A percentile compares a stretch with the other conserved stretches of the same genome.
phyloP scores from a whole-genome alignment of 2,113 vertebrate species.

The Leucopsar rothschildi region DNA sequence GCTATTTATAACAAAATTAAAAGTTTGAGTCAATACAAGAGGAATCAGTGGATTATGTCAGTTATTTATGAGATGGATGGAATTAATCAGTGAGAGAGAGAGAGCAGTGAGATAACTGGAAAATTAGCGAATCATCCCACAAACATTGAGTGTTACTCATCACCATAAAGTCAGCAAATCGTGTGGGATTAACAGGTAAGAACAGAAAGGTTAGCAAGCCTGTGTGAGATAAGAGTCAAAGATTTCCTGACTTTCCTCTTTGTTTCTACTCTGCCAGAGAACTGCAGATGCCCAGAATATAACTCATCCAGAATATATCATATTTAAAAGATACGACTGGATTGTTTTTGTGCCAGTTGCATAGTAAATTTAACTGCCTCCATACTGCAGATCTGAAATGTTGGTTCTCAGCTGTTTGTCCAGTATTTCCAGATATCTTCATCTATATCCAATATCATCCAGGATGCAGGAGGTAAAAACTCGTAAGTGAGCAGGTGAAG shows the following conservation, averaged over 20 bases:
- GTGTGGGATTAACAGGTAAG: not conserved
- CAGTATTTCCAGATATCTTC: not conserved
- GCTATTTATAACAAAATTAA: not conserved
- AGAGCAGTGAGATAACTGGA: not conserved
- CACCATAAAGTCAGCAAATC: not conserved
- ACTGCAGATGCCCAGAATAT: not conserved
- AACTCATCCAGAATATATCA: not conserved
- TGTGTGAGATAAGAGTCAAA: not conserved
- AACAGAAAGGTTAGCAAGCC: not conserved
- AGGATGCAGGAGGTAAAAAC: not conserved
- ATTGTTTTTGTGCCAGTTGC: not conserved
- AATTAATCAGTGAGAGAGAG: not conserved
- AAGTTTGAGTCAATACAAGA: not conserved
- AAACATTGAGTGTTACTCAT: not conserved
- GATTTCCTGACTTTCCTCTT: not conserved
- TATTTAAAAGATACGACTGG: not conserved
- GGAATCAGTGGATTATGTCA: slow-evolving; percentile 1
- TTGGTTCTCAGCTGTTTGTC: not conserved
- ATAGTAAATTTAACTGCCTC: not conserved
- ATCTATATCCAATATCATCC: not conserved
- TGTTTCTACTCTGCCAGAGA: not conserved
- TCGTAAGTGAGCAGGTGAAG: not conserved
- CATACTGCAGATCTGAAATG: not conserved
- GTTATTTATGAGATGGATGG: not conserved
- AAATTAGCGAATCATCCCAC: not conserved